These are phyloP conservation scores for Cariama cristata DNA, from an alignment of 2,113 vertebrate genomes.

Conservation along the genomic window DNA sequence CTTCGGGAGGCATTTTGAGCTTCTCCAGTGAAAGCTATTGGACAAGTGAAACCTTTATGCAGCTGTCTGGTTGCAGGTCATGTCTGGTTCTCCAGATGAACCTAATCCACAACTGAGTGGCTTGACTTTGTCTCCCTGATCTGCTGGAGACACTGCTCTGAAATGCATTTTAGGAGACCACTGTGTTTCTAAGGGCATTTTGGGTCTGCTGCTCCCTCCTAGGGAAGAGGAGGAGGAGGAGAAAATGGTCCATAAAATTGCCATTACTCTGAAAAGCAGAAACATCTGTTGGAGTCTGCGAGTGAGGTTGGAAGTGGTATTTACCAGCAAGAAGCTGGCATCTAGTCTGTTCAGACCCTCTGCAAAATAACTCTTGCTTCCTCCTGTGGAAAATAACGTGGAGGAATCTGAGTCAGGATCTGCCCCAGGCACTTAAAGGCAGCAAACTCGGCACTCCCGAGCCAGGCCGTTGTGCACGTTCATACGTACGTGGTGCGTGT, in stretches of 20 bases:
- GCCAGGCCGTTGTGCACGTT: neutral
- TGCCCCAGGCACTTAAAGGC: constrained; percentile 42
- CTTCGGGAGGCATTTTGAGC: neutral
- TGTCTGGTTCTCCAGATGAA: neutral
- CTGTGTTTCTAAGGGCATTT: neutral
- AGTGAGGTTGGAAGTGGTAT: constrained; percentile 51
- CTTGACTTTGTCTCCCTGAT: neutral
- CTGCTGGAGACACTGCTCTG: neutral
- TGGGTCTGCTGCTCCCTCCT: neutral
- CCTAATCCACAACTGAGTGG: neutral
- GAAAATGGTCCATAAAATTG: constrained; percentile 68
- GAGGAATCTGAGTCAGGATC: constrained; percentile 53
- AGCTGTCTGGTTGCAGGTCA: neutral
- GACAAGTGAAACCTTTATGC: neutral
- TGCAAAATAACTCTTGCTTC: neutral
- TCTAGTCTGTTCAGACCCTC: neutral
- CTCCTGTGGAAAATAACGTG: constrained; percentile 56
- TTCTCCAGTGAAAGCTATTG: neutral
- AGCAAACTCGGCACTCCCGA: neutral
- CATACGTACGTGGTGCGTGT: neutral
- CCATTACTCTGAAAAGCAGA: constrained; percentile 62
- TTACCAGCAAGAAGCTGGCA: constrained; percentile 56
- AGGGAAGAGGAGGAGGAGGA: constrained; percentile 22
- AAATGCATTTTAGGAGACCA: neutral
- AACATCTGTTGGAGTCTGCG: constrained; percentile 60